Evolutionary conservation across 92 coral and sea anemone species (phyloP).

Genomic region (Epizoanthus stellaris): DNA sequence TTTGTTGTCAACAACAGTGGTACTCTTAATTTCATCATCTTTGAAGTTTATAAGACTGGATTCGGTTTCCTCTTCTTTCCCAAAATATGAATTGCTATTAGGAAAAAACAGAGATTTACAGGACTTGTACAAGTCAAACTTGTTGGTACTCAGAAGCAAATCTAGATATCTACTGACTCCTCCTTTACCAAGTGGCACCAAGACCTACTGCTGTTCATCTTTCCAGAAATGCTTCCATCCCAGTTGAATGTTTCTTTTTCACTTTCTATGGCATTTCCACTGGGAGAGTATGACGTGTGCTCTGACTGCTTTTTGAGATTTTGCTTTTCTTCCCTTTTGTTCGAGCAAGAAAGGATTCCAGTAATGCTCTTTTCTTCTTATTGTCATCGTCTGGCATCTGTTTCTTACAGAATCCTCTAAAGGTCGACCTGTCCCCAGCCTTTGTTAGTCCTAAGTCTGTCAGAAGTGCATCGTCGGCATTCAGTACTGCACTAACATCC

Average conservation of each 20-base stretch:
- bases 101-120: constrained; percentile 34
- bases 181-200: constrained; percentile 42
- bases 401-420: constrained; percentile 50
- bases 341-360: constrained; percentile 20
- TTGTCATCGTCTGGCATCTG: background rate
- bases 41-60: constrained; percentile 42
- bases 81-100: constrained; percentile 40
- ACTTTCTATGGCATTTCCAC: constrained; percentile 27
- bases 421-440: constrained; percentile 53
- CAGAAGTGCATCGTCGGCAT: constrained; percentile 55
- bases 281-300: background rate
- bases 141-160: background rate
- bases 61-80: constrained; percentile 49
- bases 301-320: background rate
- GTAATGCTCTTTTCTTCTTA: constrained; percentile 33
- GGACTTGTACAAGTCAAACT: background rate
- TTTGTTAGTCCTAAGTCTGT: constrained; percentile 53
- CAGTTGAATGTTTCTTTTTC: constrained; percentile 42
- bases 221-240: constrained; percentile 56
- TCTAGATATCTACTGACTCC: constrained; percentile 32
- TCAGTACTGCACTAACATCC: constrained; percentile 59
- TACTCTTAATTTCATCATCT: constrained; percentile 14
- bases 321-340: constrained; percentile 27
- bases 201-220: constrained; percentile 26
- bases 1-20: background rate